These are phyloP conservation scores for Charaxes varanes DNA, from an alignment of 1,140 invertebrate genomes.

Conservation along the genomic window DNA sequence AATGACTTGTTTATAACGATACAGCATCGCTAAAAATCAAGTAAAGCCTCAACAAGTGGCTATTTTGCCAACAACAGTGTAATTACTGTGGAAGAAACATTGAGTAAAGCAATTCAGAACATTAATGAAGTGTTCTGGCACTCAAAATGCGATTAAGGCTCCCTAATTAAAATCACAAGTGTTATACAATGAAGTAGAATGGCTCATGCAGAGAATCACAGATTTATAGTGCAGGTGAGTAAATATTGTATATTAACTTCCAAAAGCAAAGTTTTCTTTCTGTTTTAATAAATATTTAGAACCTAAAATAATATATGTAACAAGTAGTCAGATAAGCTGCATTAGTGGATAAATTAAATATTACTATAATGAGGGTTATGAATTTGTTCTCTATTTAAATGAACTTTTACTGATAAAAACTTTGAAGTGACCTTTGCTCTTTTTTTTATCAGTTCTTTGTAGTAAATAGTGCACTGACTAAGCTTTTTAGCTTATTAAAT, in stretches of 20 bases:
- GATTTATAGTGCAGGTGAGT: conserved; percentile 76
- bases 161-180: conserved; percentile 21
- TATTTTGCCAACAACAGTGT: background rate
- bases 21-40: conserved; percentile 1
- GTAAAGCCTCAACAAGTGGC: background rate
- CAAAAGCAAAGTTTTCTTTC: too few species aligned
- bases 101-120: too few species aligned
- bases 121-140: conserved; percentile 9
- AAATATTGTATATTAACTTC: background rate
- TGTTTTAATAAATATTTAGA: background rate
- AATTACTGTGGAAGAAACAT: background rate
- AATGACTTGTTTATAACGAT: too few species aligned
- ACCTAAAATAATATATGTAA: background rate
- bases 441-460: conserved; percentile 19
- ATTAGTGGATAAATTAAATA: background rate
- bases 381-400: conserved; percentile 10
- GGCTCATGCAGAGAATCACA: conserved; percentile 73
- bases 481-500: background rate
- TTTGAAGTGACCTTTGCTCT: conserved; percentile 24
- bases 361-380: background rate
- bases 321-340: background rate
- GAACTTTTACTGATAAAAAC: conserved; percentile 18
- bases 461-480: conserved; percentile 2
- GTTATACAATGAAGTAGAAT: conserved; percentile 66
- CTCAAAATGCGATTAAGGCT: conserved; percentile 24